Percentiles rank a stretch among this genome's conserved stretches.
These are phyloP conservation scores for Steinernema feltiae DNA, from an alignment of 1,140 invertebrate genomes.

Conservation along the genomic window DNA sequence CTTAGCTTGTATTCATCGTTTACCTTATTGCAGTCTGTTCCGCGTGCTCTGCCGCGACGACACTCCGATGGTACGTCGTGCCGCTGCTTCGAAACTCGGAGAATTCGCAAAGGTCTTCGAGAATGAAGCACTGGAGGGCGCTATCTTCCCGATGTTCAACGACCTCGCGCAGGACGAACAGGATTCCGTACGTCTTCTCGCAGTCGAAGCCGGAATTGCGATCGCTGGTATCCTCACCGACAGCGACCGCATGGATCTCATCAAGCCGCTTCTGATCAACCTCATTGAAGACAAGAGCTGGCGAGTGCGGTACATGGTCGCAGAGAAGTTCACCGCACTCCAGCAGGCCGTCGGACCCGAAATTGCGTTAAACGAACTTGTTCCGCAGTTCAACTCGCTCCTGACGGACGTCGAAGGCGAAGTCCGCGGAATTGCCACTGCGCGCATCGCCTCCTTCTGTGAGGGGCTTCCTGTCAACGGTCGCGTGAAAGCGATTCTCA, in stretches of 20 bases:
- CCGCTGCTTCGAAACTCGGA: slow-evolving; percentile 92
- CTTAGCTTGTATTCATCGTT: slow-evolving; percentile 60
- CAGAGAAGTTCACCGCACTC: slow-evolving; percentile 80
- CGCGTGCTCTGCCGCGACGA: slow-evolving; percentile 93
- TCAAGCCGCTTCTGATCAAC: slow-evolving; percentile 51
- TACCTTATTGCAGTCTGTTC: slow-evolving; percentile 82
- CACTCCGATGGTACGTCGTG: slow-evolving; percentile 94
- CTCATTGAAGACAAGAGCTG: slow-evolving; percentile 84
- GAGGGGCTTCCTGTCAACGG: slow-evolving; percentile 76
- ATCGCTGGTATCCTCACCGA: slow-evolving; percentile 82
- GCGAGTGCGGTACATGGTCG: slow-evolving; percentile 92
- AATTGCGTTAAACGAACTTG: slow-evolving; percentile 84
- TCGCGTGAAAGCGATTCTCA: slow-evolving; percentile 92
- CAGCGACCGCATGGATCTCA: slow-evolving; percentile 81
- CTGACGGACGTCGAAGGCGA: slow-evolving; percentile 97
- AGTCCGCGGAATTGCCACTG: slow-evolving; percentile 89
- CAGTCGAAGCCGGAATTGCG: slow-evolving; percentile 93
- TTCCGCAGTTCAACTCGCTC: slow-evolving; percentile 84
- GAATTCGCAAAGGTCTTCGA: slow-evolving; percentile 97
- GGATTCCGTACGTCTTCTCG: slow-evolving; percentile 92
- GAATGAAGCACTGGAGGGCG: slow-evolving; percentile 87
- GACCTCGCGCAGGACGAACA: slow-evolving; percentile 86
- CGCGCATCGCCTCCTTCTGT: slow-evolving; percentile 80
- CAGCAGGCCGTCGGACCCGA: slow-evolving; percentile 78
- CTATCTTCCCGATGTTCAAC: slow-evolving; percentile 93